A percentile compares a stretch with the other conserved stretches of the same genome.
phyloP scores from a whole-genome alignment of 1,140 invertebrate species.

The Protaetia brevitarsis region DNA sequence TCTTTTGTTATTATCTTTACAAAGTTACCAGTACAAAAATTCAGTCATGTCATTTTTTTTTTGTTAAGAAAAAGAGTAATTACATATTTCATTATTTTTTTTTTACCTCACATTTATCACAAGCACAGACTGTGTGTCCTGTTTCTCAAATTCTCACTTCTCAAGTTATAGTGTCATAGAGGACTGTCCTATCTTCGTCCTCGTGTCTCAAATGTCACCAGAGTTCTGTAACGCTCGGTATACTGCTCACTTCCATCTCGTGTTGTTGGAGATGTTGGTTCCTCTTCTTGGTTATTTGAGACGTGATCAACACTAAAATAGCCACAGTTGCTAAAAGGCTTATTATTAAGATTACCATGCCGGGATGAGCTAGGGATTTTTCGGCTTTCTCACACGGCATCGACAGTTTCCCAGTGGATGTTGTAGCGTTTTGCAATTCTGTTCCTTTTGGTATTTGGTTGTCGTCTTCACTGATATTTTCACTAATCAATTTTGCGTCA shows the following conservation, averaged over 20 bases:
- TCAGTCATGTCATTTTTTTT: conserved; percentile 22
- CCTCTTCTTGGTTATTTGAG: conserved; percentile 41
- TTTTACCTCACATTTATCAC: conserved; percentile 26
- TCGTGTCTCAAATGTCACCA: conserved; percentile 64
- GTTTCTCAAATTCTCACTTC: not conserved
- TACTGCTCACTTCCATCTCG: conserved; percentile 66
- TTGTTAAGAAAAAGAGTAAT: too few relatives aligned
- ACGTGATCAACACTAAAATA: conserved; percentile 40
- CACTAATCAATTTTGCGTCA: not conserved
- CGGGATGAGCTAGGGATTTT: conserved; percentile 49
- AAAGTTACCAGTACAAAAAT: conserved; percentile 20
- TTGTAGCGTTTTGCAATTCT: not conserved
- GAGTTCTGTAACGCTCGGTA: conserved; percentile 61
- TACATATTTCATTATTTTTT: not conserved
- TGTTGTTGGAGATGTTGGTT: conserved; percentile 31
- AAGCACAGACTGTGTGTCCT: conserved; percentile 11
- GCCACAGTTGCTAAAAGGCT: conserved; percentile 33
- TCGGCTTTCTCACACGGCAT: conserved; percentile 42
- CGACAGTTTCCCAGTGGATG: conserved; percentile 35
- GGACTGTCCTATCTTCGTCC: conserved; percentile 54
- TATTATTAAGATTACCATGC: conserved; percentile 51
- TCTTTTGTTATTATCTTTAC: conserved; percentile 22
- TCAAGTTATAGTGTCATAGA: conserved; percentile 51
- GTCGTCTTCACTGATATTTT: not conserved
- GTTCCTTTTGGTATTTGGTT: too few relatives aligned